Base-by-base conservation (phyloP, 2,113 vertebrate species). In the Riparia riparia region DNA sequence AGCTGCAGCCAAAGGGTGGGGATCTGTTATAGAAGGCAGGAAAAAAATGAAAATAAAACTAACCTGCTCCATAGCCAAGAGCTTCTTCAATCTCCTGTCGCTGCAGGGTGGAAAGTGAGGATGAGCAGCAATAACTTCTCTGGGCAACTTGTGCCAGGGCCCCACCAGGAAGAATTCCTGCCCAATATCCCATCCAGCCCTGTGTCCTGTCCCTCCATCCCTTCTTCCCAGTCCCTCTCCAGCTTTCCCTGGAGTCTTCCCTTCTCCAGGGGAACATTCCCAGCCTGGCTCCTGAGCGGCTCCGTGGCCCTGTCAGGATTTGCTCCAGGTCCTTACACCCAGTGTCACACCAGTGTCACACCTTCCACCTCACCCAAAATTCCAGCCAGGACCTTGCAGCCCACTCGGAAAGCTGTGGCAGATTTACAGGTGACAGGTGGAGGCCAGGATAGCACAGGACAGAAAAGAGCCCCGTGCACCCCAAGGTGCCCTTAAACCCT, bases 321-420 rank as follows among this genome's bases (percentile, higher is more conserved):
- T 3, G 1, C 10, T 25, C 20, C 56, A 44, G 12, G 9, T 42
- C 25, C 57, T 49, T 3, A 6, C 29, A 10, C 0, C 8, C 1
- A 1, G 12, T 31, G 15, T 22, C n/a, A 58, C 49, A 12, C 7
- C 39, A 4, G 2, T 9, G 10, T 14, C 34, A 47, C 44, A 12
- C 12, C 50, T 32, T 31, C 14, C 42, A 10, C 22, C 26, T 17
- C 73, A 25, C 31, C 53, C 70, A 2, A 6, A 68, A 22, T 7
- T 19, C 95, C 54, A 26, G 63, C 42, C 92, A 57, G 70, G 50
- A 49, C 53, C 24, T 6, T 24, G 60, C 42, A 60, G 72, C 45
- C 14, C 3, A 0, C 39, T 0, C 1, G 3, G 28, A 53, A 14
- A 42, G 29, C 42, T 13, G 32, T 1, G 6, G 4, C 9, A 5